Percentiles rank a stretch among this genome's conserved stretches.
phyloP scores from a whole-genome alignment of 2,113 vertebrate genomes.

The Xiphophorus hellerii region DNA sequence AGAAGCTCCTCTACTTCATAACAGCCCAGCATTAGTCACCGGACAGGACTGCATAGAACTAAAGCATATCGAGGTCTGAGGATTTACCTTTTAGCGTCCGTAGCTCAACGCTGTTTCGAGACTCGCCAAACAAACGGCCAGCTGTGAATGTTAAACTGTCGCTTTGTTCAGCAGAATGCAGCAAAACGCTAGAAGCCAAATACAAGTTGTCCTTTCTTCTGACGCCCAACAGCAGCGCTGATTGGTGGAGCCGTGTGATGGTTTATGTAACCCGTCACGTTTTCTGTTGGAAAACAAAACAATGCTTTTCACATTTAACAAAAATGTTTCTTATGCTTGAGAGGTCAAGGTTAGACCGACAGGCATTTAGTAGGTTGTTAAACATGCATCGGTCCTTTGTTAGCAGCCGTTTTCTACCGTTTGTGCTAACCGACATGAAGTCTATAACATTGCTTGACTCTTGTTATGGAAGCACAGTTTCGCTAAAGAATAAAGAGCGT shows the following conservation, averaged over 20 bases:
- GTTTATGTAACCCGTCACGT: slow-evolving; percentile 63
- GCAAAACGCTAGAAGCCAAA: background rate
- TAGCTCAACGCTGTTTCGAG: slow-evolving; percentile 18
- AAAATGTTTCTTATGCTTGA: no score
- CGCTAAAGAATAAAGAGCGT: background rate
- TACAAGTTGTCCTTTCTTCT: background rate
- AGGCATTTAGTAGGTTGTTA: background rate
- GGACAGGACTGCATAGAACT: background rate
- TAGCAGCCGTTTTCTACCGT: background rate
- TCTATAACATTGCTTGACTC: background rate
- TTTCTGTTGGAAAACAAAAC: slow-evolving; percentile 2
- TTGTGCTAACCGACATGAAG: background rate
- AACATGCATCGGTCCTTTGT: background rate
- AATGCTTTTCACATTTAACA: background rate
- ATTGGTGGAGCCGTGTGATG: slow-evolving; percentile 3
- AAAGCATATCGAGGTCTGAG: background rate
- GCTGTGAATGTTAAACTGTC: background rate
- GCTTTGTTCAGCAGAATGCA: background rate
- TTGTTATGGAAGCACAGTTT: background rate
- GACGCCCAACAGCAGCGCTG: slow-evolving; percentile 7
- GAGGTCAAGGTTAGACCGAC: no score
- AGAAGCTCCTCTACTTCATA: background rate
- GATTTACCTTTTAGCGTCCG: slow-evolving; percentile 35
- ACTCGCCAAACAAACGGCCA: background rate
- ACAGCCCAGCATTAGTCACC: background rate